Conservation (phyloP, 2,888 invertebrate species). For the Petrophora chlorosata region DNA sequence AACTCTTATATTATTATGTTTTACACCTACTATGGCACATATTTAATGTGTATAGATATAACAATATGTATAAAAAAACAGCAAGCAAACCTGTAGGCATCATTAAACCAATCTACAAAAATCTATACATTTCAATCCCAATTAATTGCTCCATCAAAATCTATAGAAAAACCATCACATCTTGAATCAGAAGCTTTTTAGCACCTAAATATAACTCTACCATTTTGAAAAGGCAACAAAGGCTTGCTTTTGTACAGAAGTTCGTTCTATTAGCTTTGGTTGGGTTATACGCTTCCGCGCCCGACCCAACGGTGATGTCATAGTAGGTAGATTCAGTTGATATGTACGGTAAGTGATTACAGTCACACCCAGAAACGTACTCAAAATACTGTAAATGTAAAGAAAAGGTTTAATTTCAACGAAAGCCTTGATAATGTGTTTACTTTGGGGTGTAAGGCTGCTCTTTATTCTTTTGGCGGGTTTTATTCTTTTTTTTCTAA, state of each 20-base stretch:
- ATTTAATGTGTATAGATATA: too few species aligned
- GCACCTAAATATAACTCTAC: slow-evolving; percentile 21
- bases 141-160: slow-evolving; percentile 20
- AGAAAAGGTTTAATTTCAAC: neutral
- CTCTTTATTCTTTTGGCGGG: slow-evolving; percentile 1
- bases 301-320: slow-evolving; percentile 71
- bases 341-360: slow-evolving; percentile 68
- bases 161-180: slow-evolving; percentile 23
- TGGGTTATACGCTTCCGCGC: slow-evolving; percentile 63
- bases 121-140: slow-evolving; percentile 11
- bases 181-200: slow-evolving; percentile 10
- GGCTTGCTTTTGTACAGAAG: slow-evolving; percentile 13
- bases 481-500: neutral
- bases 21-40: too few species aligned
- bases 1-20: too few species aligned
- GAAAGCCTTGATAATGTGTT: neutral
- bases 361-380: slow-evolving; percentile 61
- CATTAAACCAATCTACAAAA: slow-evolving; percentile 1
- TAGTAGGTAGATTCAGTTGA: slow-evolving; percentile 61
- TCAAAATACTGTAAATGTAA: slow-evolving; percentile 1
- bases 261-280: slow-evolving; percentile 37
- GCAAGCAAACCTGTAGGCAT: neutral
- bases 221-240: slow-evolving; percentile 6
- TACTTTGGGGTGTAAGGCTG: neutral
- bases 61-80: slow-evolving; percentile 3